A percentile compares a stretch with the other conserved stretches of the same genome.
Conservation (phyloP, 2,797 vertebrate genomes). For the Enteromius trimaculatus region DNA sequence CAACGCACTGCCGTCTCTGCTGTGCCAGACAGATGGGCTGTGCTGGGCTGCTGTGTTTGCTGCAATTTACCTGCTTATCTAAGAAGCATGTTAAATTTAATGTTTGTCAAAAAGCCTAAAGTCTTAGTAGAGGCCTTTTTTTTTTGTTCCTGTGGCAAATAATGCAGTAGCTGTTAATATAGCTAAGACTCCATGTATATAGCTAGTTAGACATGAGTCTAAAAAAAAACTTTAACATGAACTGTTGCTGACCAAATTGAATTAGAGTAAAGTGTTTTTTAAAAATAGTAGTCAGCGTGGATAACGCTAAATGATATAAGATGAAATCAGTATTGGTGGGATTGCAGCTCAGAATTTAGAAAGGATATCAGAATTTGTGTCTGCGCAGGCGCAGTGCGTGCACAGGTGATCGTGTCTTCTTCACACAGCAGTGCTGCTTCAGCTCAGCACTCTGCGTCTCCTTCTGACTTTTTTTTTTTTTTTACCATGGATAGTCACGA, state of each 20-base stretch:
- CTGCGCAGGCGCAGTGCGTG: constrained; percentile 12
- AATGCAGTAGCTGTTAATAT: not conserved
- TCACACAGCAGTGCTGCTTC: not conserved
- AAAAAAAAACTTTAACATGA: not conserved
- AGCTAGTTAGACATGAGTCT: not conserved
- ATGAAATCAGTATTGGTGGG: not conserved
- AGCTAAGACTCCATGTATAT: not conserved
- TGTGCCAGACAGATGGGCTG: constrained; percentile 38
- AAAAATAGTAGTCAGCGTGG: not conserved
- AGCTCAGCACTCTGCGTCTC: not conserved
- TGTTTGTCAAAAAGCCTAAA: too few relatives aligned
- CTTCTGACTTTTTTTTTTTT: not conserved
- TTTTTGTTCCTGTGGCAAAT: not conserved
- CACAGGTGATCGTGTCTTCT: constrained; percentile 29
- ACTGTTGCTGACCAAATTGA: not conserved
- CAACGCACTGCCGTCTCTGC: constrained; percentile 15
- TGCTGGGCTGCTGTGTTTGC: constrained; percentile 42
- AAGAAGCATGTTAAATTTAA: not conserved
- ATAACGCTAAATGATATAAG: not conserved
- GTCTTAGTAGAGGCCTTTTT: not conserved
- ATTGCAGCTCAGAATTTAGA: not conserved
- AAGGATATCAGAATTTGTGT: not conserved
- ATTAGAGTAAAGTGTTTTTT: not conserved
- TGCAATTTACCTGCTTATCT: constrained; percentile 26
- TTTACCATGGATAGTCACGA: not conserved